Evolutionary conservation across 2,888 invertebrate genomes (phyloP).

Genomic region (Caradrina kadenii): DNA sequence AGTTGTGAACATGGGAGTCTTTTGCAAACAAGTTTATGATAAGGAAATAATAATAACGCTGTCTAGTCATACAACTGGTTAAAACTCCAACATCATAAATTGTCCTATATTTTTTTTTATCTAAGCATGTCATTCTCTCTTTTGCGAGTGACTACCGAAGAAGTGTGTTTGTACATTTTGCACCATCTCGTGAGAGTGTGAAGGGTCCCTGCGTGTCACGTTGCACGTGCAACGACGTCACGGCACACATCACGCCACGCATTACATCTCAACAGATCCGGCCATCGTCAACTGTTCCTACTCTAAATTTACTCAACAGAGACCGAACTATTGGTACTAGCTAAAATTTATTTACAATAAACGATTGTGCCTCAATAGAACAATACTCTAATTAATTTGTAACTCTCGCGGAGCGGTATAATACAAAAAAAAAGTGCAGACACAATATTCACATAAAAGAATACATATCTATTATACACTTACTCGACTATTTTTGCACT

Average conservation of each 20-base stretch:
- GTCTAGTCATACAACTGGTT: constrained; percentile 71
- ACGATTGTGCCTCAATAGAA: constrained; percentile 88
- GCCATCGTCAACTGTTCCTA: constrained; percentile 70
- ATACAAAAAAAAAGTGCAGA: constrained; percentile 87
- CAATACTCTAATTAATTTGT: constrained; percentile 83
- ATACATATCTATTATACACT: constrained; percentile 87
- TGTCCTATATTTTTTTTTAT: constrained; percentile 78
- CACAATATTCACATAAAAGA: constrained; percentile 88
- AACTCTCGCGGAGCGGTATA: constrained; percentile 81
- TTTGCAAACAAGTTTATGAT: constrained; percentile 61
- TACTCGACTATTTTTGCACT: constrained; percentile 89
- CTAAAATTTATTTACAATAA: constrained; percentile 88
- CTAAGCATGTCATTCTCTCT: constrained; percentile 77
- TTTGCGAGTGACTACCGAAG: constrained; percentile 72
- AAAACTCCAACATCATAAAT: constrained; percentile 78
- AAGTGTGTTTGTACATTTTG: constrained; percentile 78
- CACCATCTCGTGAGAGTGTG: constrained; percentile 53
- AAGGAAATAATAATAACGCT: constrained; percentile 65
- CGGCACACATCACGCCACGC: constrained; percentile 31
- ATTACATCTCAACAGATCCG: constrained; percentile 54
- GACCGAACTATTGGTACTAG: constrained; percentile 81
- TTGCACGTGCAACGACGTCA: constrained; percentile 50
- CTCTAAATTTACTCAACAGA: constrained; percentile 79
- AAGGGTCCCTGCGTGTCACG: constrained; percentile 26
- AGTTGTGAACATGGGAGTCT: constrained; percentile 66